These are phyloP conservation scores for Parochlus steinenii DNA, from an alignment of 2,888 invertebrate species.

Conservation along the genomic window DNA sequence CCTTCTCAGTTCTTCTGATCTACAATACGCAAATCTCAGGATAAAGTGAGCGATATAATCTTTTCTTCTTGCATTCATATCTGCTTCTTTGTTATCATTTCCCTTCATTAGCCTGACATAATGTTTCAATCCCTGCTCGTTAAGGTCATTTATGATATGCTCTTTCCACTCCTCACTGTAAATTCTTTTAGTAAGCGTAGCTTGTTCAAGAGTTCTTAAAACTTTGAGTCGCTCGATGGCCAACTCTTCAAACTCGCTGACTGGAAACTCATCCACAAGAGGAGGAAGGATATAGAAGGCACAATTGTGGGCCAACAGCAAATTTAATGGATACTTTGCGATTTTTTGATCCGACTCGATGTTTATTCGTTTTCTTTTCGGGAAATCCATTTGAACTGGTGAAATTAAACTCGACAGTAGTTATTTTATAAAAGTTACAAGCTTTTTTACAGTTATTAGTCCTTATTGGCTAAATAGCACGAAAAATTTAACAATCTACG, in stretches of 20 bases:
- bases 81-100: constrained; percentile 37
- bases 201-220: constrained; percentile 58
- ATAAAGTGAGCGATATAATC: constrained; percentile 92
- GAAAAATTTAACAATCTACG: too few species aligned
- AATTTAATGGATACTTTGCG: constrained; percentile 6
- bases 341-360: constrained; percentile 2
- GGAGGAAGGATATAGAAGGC: constrained; percentile 69
- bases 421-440: too few species aligned
- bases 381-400: constrained; percentile 12
- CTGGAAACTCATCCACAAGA: constrained; percentile 42
- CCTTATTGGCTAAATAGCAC: too few species aligned
- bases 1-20: constrained; percentile 62
- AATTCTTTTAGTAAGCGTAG: constrained; percentile 42
- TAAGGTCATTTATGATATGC: constrained; percentile 44
- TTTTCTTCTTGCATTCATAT: constrained; percentile 47
- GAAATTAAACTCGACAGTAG: too few species aligned
- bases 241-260: constrained; percentile 74
- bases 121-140: constrained; percentile 47
- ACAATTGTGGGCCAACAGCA: constrained; percentile 43
- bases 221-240: constrained; percentile 71
- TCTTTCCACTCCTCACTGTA: constrained; percentile 51
- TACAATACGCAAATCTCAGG: constrained; percentile 77
- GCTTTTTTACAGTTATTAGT: too few species aligned
- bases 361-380: constrained; percentile 9
- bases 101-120: constrained; percentile 44